A percentile compares a stretch with the other conserved stretches of the same genome.
phyloP scores from a whole-genome alignment of 2,888 invertebrate species.

The Dusona sp. region DNA sequence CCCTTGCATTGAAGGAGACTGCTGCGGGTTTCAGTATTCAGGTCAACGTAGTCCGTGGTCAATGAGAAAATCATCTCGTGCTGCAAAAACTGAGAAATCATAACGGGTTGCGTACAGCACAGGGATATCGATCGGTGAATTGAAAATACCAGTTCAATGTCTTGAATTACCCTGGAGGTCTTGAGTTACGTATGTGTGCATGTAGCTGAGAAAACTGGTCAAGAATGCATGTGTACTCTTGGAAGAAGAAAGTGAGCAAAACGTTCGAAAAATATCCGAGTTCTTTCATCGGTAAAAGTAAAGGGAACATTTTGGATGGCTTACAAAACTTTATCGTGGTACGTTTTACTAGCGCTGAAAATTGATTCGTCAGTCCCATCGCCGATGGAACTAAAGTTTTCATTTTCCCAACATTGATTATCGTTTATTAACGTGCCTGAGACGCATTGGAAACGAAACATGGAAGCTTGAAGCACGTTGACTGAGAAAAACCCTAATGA shows the following conservation, averaged over 20 bases:
- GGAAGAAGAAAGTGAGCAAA: constrained; percentile 15
- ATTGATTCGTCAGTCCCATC: background rate
- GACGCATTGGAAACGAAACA: background rate
- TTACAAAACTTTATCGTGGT: background rate
- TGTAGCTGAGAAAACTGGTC: constrained; percentile 4
- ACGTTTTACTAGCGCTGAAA: background rate
- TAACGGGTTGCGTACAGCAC: constrained; percentile 8
- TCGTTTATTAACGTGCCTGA: background rate
- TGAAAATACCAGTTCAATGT: constrained; percentile 17
- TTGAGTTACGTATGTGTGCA: background rate
- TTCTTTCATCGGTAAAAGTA: no score
- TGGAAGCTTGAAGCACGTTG: background rate
- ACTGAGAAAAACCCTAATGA: constrained; percentile 53
- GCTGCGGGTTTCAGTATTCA: constrained; percentile 19
- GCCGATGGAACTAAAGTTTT: background rate
- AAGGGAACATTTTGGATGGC: background rate
- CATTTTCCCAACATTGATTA: background rate
- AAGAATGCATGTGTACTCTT: background rate
- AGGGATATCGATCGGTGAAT: constrained; percentile 32
- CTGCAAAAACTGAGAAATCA: constrained; percentile 1
- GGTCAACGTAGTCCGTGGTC: constrained; percentile 17
- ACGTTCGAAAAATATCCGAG: background rate
- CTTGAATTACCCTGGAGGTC: constrained; percentile 5
- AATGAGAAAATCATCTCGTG: constrained; percentile 16
- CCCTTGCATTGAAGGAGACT: background rate